A percentile compares a stretch with the other conserved stretches of the same genome.
phyloP scores from a whole-genome alignment of 2,888 invertebrate species.

The Bibio marci region DNA sequence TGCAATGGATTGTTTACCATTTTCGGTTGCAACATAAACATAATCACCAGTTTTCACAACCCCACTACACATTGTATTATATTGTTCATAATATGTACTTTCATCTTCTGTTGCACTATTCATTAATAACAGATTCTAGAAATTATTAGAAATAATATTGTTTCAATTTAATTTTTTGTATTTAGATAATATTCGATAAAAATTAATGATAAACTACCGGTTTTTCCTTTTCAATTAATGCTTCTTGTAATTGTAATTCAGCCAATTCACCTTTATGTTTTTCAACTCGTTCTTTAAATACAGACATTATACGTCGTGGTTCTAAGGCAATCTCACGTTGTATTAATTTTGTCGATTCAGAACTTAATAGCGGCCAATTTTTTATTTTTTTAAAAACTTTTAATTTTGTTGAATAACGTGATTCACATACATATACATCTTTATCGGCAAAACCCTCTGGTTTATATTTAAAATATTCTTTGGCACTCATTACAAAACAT shows the following conservation, averaged over 20 bases:
- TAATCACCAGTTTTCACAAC: conserved; percentile 82
- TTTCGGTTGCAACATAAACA: conserved; percentile 85
- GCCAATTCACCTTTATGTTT: conserved; percentile 81
- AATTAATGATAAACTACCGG: conserved; percentile 39
- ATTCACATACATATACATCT: conserved; percentile 95
- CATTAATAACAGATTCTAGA: conserved; percentile 61
- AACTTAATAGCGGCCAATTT: conserved; percentile 43
- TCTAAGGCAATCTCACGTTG: conserved; percentile 58
- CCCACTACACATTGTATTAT: conserved; percentile 67
- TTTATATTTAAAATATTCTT: conserved; percentile 79
- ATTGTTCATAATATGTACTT: conserved; percentile 83
- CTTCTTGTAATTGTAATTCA: conserved; percentile 66
- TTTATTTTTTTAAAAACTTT: conserved; percentile 90
- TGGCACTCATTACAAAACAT: conserved; percentile 86
- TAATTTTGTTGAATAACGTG: conserved; percentile 71
- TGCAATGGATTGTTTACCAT: conserved; percentile 78
- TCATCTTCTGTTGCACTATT: conserved; percentile 54
- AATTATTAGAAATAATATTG: background rate
- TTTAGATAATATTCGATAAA: too few relatives aligned
- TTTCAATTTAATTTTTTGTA: too few relatives aligned
- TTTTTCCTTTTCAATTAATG: conserved; percentile 67
- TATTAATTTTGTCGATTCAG: conserved; percentile 43
- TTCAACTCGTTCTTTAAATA: conserved; percentile 79
- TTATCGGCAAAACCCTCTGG: conserved; percentile 80
- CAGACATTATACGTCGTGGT: conserved; percentile 77